Conservation (phyloP, 2,797 vertebrate genomes). For the Pipistrellus pygmaeus region DNA sequence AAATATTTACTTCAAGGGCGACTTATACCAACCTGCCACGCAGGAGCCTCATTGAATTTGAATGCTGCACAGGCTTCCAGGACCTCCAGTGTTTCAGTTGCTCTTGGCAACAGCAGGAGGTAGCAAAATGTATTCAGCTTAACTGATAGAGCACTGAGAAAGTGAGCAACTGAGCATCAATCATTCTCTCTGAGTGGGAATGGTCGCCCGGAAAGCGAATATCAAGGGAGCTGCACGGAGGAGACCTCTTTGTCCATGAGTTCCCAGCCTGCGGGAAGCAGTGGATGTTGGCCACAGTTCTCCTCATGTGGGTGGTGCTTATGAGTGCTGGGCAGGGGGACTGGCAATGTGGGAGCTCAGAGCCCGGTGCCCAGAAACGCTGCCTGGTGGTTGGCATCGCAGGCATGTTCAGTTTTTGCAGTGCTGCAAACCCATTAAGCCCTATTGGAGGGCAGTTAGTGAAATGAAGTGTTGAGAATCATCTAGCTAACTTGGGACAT, state of each 20-base stretch:
- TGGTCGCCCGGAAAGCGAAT: neutral
- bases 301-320: neutral
- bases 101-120: neutral
- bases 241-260: rapidly evolving
- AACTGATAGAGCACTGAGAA: rapidly evolving
- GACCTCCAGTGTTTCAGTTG: neutral
- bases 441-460: neutral
- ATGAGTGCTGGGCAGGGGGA: neutral
- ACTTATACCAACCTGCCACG: neutral
- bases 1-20: neutral
- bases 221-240: rapidly evolving
- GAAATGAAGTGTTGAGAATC: conserved; percentile 52
- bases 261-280: rapidly evolving
- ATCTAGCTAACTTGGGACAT: neutral
- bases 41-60: neutral
- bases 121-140: neutral
- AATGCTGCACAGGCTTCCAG: neutral
- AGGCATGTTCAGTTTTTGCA: rapidly evolving
- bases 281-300: neutral
- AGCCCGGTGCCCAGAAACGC: neutral
- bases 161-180: rapidly evolving
- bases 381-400: rapidly evolving
- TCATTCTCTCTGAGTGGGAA: rapidly evolving
- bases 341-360: rapidly evolving
- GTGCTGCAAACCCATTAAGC: neutral